Percentiles rank a stretch among this genome's conserved stretches.
phyloP scores from a whole-genome alignment of 2,113 vertebrate species.

The Peromyscus californicus region DNA sequence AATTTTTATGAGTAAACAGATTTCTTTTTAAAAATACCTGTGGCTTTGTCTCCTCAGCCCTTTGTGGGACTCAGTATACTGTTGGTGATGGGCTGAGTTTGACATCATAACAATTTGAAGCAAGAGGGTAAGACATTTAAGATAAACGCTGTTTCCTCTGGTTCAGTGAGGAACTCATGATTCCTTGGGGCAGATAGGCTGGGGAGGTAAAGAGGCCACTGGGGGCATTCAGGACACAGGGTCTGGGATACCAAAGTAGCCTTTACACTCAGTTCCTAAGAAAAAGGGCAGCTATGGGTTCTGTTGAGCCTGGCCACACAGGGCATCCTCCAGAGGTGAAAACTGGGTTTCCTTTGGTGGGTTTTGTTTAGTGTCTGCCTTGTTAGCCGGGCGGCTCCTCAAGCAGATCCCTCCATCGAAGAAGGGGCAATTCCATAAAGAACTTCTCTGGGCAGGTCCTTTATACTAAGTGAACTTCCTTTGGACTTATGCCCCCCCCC shows the following conservation, averaged over 20 bases:
- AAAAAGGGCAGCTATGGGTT: background rate
- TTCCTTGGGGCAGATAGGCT: background rate
- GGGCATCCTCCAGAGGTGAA: slow-evolving; percentile 53
- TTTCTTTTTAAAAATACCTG: background rate
- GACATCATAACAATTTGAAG: background rate
- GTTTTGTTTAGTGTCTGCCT: slow-evolving; percentile 21
- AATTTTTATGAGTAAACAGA: background rate
- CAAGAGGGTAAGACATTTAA: background rate
- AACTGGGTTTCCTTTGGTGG: slow-evolving; percentile 38
- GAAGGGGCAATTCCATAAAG: background rate
- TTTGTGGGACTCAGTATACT: background rate
- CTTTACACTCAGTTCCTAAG: background rate
- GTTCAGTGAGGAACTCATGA: background rate
- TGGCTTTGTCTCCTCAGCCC: background rate
- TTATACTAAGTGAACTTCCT: background rate
- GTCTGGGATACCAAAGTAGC: background rate
- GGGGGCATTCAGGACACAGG: background rate
- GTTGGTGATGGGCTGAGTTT: background rate
- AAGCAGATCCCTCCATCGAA: background rate
- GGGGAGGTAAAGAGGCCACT: background rate
- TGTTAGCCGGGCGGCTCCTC: background rate
- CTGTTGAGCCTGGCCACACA: background rate
- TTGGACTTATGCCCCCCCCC: background rate
- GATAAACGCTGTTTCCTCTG: background rate
- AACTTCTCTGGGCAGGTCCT: background rate